phyloP scores from a whole-genome alignment of 92 coral and sea anemone genomes.

The Actinernus sp. region DNA sequence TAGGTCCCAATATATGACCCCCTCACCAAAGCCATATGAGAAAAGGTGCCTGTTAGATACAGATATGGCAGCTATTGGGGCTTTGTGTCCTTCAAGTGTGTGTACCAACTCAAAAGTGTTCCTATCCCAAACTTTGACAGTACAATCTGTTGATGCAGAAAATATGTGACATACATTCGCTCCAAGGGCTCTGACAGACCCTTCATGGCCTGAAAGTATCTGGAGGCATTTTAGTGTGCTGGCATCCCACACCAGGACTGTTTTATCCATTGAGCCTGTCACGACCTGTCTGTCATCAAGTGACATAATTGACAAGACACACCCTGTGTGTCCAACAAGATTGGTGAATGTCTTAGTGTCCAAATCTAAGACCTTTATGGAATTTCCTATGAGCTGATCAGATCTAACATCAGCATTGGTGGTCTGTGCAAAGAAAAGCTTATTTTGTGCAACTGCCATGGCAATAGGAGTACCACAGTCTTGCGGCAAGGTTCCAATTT shows the following conservation, averaged over 20 bases:
- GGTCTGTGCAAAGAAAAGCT: slow-evolving; percentile 75
- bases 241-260: slow-evolving; percentile 85
- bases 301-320: slow-evolving; percentile 61
- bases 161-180: slow-evolving; percentile 67
- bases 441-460: slow-evolving; percentile 70
- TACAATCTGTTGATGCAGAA: slow-evolving; percentile 83
- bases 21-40: slow-evolving; percentile 79
- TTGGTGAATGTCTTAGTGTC: slow-evolving; percentile 55
- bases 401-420: slow-evolving; percentile 10
- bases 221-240: slow-evolving; percentile 65
- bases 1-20: slow-evolving; percentile 88
- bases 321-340: slow-evolving; percentile 87
- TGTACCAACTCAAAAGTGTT: slow-evolving; percentile 70
- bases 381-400: slow-evolving; percentile 59
- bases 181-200: slow-evolving; percentile 81
- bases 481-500: slow-evolving; percentile 36
- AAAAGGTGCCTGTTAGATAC: slow-evolving; percentile 87
- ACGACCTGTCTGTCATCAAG: slow-evolving; percentile 52
- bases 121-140: slow-evolving; percentile 83
- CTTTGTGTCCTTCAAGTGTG: slow-evolving; percentile 67
- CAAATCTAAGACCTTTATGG: slow-evolving; percentile 73
- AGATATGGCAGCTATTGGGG: slow-evolving; percentile 77
- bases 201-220: slow-evolving; percentile 87
- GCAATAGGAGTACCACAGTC: slow-evolving; percentile 67
- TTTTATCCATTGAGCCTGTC: slow-evolving; percentile 92